A percentile compares a stretch with the other conserved stretches of the same genome.
phyloP scores from a whole-genome alignment of 2,888 invertebrate genomes.

The Belgica antarctica region DNA sequence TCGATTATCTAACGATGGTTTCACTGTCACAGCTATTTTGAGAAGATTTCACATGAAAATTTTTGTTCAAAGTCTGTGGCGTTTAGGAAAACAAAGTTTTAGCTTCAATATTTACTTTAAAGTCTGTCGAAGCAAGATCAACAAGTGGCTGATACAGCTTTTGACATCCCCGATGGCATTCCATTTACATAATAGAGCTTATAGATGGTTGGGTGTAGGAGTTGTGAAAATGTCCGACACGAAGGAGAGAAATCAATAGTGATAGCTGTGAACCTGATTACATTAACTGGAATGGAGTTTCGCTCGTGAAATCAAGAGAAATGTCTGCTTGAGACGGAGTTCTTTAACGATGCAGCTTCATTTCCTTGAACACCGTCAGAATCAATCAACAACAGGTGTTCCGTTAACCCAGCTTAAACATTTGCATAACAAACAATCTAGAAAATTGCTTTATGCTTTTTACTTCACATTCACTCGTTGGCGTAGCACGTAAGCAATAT shows the following conservation, averaged over 20 bases:
- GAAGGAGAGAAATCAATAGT: not conserved
- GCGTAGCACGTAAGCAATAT: too few relatives aligned
- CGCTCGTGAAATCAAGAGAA: not conserved
- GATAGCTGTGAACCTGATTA: not conserved
- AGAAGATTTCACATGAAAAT: too few relatives aligned
- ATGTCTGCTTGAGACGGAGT: too few relatives aligned
- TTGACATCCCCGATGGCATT: not conserved
- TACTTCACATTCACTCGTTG: too few relatives aligned
- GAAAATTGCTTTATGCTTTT: slow-evolving; percentile 11
- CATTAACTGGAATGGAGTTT: not conserved
- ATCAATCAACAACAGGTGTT: slow-evolving; percentile 27
- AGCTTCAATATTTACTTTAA: too few relatives aligned
- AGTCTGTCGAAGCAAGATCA: not conserved
- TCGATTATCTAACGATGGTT: too few relatives aligned
- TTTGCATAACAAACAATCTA: slow-evolving; percentile 26
- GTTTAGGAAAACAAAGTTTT: too few relatives aligned
- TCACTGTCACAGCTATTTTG: too few relatives aligned
- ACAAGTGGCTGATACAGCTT: not conserved
- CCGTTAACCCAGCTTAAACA: not conserved
- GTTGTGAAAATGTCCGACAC: not conserved
- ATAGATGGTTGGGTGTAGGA: not conserved
- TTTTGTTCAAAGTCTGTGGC: too few relatives aligned
- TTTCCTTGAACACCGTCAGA: not conserved
- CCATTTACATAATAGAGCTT: not conserved
- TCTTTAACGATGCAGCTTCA: too few relatives aligned